Evolutionary conservation across 1,140 invertebrate genomes (phyloP).

Genomic region (Diorhabda sublineata): DNA sequence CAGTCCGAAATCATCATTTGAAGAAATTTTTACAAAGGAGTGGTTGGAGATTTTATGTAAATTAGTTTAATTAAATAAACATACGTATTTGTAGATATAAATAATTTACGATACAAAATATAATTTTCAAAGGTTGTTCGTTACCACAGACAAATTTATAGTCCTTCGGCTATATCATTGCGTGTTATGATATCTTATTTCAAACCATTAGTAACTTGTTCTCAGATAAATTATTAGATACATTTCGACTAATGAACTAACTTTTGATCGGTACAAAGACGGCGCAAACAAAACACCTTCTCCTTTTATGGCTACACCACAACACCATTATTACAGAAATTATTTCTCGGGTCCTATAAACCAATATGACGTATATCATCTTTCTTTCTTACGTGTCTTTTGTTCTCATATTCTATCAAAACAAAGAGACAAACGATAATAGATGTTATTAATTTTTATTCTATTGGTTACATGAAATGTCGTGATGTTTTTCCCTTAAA

Average conservation of each 20-base stretch:
- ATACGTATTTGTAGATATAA: too few relatives aligned
- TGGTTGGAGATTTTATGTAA: too few relatives aligned
- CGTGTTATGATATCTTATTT: slow-evolving; percentile 48
- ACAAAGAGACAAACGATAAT: background rate
- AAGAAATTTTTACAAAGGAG: too few relatives aligned
- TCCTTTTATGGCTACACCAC: slow-evolving; percentile 32
- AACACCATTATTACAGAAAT: slow-evolving; percentile 20
- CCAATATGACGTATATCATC: slow-evolving; percentile 14
- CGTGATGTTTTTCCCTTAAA: background rate
- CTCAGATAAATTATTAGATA: slow-evolving; percentile 44
- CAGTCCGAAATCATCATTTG: too few relatives aligned
- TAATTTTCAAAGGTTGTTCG: slow-evolving; percentile 11
- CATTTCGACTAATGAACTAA: slow-evolving; percentile 47
- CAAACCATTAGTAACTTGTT: slow-evolving; percentile 32
- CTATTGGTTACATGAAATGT: background rate
- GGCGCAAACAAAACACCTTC: slow-evolving; percentile 29
- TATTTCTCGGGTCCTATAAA: slow-evolving; percentile 14
- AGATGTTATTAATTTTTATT: background rate
- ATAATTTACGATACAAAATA: too few relatives aligned
- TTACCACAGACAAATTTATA: slow-evolving; percentile 22
- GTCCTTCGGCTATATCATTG: slow-evolving; percentile 42
- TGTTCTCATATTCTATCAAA: slow-evolving; percentile 6
- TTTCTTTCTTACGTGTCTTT: slow-evolving; percentile 13
- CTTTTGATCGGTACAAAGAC: slow-evolving; percentile 34
- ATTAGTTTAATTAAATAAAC: too few relatives aligned